Evolutionary conservation across 2,113 vertebrate species (phyloP).

Genomic region (Carassius carassius): DNA sequence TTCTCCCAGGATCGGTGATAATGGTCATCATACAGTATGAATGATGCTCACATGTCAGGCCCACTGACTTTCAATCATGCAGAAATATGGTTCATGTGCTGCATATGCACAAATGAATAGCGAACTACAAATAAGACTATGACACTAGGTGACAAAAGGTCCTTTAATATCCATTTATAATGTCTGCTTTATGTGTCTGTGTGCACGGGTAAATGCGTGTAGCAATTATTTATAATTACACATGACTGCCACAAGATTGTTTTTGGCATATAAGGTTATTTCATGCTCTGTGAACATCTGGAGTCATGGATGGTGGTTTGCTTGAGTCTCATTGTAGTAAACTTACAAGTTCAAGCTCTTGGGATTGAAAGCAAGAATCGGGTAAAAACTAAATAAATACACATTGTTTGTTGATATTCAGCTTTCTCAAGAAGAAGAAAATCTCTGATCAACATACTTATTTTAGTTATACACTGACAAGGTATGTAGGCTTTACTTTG

Average conservation of each 20-base stretch:
- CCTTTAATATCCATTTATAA: conserved; percentile 11
- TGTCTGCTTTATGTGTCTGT: not conserved
- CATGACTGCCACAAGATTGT: conserved; percentile 25
- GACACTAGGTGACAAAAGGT: not conserved
- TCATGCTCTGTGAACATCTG: conserved; percentile 13
- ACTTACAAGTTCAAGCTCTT: not conserved
- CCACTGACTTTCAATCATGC: conserved; percentile 26
- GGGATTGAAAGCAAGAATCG: not conserved
- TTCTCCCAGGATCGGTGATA: not conserved
- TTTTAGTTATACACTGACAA: not conserved
- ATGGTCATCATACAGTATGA: conserved; percentile 13
- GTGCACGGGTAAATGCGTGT: not conserved
- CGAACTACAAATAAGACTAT: conserved; percentile 18
- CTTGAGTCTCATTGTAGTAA: conserved; percentile 4
- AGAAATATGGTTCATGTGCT: conserved; percentile 30
- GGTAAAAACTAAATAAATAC: not conserved
- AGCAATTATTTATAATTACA: conserved; percentile 17
- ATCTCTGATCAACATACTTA: not conserved
- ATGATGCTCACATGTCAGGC: conserved; percentile 20
- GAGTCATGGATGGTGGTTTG: not conserved
- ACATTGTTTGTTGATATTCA: not conserved
- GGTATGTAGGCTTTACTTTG: too few species aligned
- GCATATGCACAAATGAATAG: conserved; percentile 34
- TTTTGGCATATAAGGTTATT: conserved; percentile 46
- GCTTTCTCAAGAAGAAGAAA: not conserved